phyloP scores from a whole-genome alignment of 2,113 vertebrate genomes.

The Strigops habroptila region DNA sequence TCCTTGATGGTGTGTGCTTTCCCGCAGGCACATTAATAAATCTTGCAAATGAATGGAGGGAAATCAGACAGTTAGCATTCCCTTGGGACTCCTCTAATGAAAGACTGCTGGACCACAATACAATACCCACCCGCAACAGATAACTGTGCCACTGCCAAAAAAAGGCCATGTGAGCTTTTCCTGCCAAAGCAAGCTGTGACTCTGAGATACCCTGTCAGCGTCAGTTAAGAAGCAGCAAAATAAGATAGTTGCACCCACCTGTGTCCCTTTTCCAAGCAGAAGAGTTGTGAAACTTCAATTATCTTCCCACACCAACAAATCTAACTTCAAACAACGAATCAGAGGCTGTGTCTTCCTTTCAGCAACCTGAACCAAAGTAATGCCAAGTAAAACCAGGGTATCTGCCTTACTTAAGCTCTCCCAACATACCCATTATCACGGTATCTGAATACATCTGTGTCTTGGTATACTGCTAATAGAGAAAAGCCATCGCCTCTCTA shows the following conservation, averaged over 20 bases:
- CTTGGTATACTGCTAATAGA: neutral
- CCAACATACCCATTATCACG: fast-evolving
- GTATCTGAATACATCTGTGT: neutral
- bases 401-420: neutral
- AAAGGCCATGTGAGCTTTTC: neutral
- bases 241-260: neutral
- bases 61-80: neutral
- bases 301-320: neutral
- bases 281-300: fast-evolving
- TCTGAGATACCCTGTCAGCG: neutral
- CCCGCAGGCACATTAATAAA: neutral
- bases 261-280: neutral
- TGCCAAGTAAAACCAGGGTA: fast-evolving
- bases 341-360: neutral
- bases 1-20: neutral
- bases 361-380: neutral
- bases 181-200: neutral
- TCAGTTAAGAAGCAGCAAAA: neutral
- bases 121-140: neutral
- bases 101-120: neutral
- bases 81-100: neutral
- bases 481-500: neutral
- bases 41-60: neutral
- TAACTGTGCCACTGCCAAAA: neutral
- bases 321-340: neutral